Evolutionary conservation across 2,113 vertebrate genomes (phyloP), one percentile per base, ranked within the genome.

Genomic region (Hemibagrus wyckioides): DNA sequence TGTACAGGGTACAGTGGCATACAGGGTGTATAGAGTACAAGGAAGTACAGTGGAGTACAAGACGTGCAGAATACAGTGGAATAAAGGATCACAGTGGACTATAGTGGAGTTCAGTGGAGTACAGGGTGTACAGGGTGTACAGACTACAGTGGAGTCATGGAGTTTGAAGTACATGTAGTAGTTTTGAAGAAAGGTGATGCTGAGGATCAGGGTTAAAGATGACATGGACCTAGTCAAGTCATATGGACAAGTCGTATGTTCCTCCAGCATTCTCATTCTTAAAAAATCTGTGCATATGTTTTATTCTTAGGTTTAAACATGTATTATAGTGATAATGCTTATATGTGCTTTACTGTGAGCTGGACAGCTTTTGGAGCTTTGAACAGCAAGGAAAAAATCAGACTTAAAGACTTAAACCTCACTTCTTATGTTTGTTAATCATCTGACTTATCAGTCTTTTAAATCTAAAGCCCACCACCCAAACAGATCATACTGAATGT

Each of bases 401-500:
- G n/a, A 50, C 0, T 21, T 79, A 19, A 80, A 39, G 30, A 14
- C 23, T n/a, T n/a, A n/a, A 77, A 56, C 50, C 30, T 36, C 9
- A 25, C 59, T 67, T 33, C n/a, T 63, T 61, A 6, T 4, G n/a
- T 73, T 48, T 84, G 61, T 73, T 85, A 82, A 87, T 54, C 33
- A 30, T 71, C 48, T 36, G 50, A 77, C 56, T 54, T 82, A 87
- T 87, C 85, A 44, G 30, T 76, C 50, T 75, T 48, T 87, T 82
- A 90, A 87, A 92, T 92, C 90, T 82, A 82, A 50, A 91, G 92
- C 90, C 91, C 83, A 57, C 67, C 88, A 23, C 90, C 88, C 79
- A 91, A 92, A 88, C 33, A 25, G 88, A 85, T 65, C 7, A 8
- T 92, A 93, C 92, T 90, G 91, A 94, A 93, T 91, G 91, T 50